Percentiles rank a stretch among this genome's conserved stretches.
phyloP scores from a whole-genome alignment of 64 coral and sea anemone genomes.

The Orbicella faveolata region DNA sequence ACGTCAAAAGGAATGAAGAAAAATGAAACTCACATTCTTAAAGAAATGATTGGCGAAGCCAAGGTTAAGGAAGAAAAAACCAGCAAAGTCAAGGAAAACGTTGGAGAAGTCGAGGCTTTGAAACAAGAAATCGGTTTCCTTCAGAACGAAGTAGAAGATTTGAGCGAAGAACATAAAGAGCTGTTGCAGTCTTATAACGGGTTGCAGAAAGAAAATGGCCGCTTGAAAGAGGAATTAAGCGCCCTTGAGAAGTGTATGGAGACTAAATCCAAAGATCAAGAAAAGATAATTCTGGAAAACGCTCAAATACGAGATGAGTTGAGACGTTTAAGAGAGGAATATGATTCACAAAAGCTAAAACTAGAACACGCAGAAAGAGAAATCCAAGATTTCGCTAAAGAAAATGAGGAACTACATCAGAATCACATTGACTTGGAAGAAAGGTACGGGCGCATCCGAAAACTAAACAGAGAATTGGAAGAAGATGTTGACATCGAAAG shows the following conservation, averaged over 20 bases:
- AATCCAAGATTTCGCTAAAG: constrained; percentile 3
- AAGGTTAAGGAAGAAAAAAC: background rate
- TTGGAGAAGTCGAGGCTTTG: background rate
- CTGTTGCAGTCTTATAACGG: constrained; percentile 24
- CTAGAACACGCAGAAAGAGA: constrained; percentile 11
- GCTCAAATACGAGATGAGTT: background rate
- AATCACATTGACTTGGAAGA: constrained; percentile 21
- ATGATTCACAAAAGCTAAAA: background rate
- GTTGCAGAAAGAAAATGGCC: constrained; percentile 14
- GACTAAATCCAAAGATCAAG: background rate
- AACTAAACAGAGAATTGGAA: constrained; percentile 27
- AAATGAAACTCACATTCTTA: background rate
- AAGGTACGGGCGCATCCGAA: constrained; percentile 14
- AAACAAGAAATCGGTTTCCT: constrained; percentile 32
- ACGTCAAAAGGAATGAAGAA: background rate
- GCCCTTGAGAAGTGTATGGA: background rate
- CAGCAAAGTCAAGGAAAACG: background rate
- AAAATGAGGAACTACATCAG: constrained; percentile 35
- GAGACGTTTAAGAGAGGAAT: background rate
- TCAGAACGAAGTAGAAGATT: constrained; percentile 41
- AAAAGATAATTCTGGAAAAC: background rate
- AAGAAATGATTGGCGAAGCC: background rate
- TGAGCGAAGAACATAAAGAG: constrained; percentile 27
- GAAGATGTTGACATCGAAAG: constrained; percentile 37
- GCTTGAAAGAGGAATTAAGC: constrained; percentile 3